Evolutionary conservation across 2,113 vertebrate genomes (phyloP), one percentile per base, ranked within the genome.

Genomic region (Andinoacara biseriatus): DNA sequence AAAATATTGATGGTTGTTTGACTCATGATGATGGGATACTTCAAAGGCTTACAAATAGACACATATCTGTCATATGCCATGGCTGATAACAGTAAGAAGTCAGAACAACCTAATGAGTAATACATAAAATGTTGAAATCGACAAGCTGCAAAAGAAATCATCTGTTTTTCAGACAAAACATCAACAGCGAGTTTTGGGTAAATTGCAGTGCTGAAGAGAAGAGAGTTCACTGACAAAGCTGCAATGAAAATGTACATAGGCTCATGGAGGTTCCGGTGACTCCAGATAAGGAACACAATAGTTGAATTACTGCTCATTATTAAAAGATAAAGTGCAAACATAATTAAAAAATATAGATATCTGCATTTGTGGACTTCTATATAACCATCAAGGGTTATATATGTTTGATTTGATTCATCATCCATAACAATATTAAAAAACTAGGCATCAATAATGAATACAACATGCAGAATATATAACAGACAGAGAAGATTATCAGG

Each of bases 41-140:
- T 54, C 43, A 88, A 67, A 75, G 86, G 86, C 78, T 85, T 85
- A 60, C 86, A 85, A 60, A 88, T 84, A 5, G 86, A 84, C 58
- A 87, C 74, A 22, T 87, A 87, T n/a, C 86, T 77, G 78, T 87
- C 86, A 54, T 78, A 88, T 13, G 82, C 35, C 86, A 88, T 85
- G 15, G 65, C 86, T 24, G 86, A 14, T 26, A 88, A 29, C 20
- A 88, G 20, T 4, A 85, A 11, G 15, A 82, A 82, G 4, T 88
- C 86, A 17, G 86, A 59, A 0, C 29, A 5, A 14, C 58, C 38
- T 1, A 89, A 3, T 58, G 49, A 49, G 9, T 80, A 80, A 65
- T 20, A 80, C 1, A 80, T 1, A 11, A 63, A 79, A n/a, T 24
- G 74, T 2, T 85, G 83, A 3, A 85, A 58, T 1, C 24, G 18